Evolutionary conservation across 1,140 invertebrate species (phyloP).

Genomic region (Cyphomyrmex costatus): DNA sequence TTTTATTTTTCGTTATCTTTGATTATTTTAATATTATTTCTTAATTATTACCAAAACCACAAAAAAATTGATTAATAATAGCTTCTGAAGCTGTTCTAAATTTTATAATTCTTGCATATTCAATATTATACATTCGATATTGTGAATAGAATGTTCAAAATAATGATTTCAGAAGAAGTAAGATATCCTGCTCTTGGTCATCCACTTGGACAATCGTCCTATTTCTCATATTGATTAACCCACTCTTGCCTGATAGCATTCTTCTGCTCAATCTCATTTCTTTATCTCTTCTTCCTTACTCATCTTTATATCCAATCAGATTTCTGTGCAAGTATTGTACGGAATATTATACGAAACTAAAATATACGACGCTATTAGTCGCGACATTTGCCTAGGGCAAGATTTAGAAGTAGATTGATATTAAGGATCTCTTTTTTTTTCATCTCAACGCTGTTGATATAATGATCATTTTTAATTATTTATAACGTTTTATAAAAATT

Average conservation of each 20-base stretch:
- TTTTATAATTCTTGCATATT: not conserved
- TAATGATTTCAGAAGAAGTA: conserved; percentile 9
- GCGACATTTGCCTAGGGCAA: not conserved
- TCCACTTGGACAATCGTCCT: conserved; percentile 22
- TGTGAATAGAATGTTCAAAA: not conserved
- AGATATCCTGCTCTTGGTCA: conserved; percentile 9
- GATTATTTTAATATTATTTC: conserved; percentile 12
- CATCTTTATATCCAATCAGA: conserved; percentile 20
- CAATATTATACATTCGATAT: not conserved
- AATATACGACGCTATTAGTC: conserved; percentile 4
- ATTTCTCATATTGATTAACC: conserved; percentile 49
- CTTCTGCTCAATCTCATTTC: conserved; percentile 34
- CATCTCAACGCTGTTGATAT: not conserved
- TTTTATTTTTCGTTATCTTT: too few relatives aligned
- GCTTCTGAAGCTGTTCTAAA: not conserved
- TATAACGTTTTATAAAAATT: not conserved
- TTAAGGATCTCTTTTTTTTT: conserved; percentile 8
- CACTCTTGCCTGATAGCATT: not conserved
- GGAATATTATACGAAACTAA: conserved; percentile 10
- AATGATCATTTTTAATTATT: not conserved
- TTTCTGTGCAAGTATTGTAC: conserved; percentile 13
- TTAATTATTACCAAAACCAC: not conserved
- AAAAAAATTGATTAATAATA: not conserved
- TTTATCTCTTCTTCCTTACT: not conserved
- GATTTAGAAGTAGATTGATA: conserved; percentile 8